Conservation (phyloP, 2,113 vertebrate species). For the Piaya cayana region DNA sequence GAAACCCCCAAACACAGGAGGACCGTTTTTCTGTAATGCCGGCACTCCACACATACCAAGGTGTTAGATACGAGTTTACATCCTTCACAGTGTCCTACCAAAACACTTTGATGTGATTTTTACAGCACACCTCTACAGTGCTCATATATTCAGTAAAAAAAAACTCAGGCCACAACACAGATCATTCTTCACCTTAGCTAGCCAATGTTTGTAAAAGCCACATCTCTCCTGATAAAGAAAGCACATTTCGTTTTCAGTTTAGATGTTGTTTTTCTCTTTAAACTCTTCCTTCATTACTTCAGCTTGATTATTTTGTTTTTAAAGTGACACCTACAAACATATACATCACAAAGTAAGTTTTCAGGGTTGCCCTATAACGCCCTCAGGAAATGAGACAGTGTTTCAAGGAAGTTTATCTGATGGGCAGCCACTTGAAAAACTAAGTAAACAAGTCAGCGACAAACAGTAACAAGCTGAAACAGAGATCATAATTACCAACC, state of each 20-base stretch:
- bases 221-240: background rate
- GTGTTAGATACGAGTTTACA: background rate
- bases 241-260: background rate
- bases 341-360: background rate
- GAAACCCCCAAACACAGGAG: background rate
- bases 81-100: background rate
- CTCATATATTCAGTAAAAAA: background rate
- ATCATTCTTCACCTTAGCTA: background rate
- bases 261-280: background rate
- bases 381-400: background rate
- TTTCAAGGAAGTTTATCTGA: background rate
- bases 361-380: background rate
- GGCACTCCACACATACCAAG: background rate
- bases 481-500: constrained; percentile 60
- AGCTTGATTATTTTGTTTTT: background rate
- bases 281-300: background rate
- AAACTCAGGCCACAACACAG: background rate
- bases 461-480: background rate
- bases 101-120: background rate
- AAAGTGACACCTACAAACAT: background rate
- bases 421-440: constrained; percentile 17
- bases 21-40: background rate
- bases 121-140: background rate
- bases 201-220: background rate
- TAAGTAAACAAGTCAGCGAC: constrained; percentile 13